Evolutionary conservation across 2,797 vertebrate species (phyloP).

Genomic region (Rhabdomys pumilio): DNA sequence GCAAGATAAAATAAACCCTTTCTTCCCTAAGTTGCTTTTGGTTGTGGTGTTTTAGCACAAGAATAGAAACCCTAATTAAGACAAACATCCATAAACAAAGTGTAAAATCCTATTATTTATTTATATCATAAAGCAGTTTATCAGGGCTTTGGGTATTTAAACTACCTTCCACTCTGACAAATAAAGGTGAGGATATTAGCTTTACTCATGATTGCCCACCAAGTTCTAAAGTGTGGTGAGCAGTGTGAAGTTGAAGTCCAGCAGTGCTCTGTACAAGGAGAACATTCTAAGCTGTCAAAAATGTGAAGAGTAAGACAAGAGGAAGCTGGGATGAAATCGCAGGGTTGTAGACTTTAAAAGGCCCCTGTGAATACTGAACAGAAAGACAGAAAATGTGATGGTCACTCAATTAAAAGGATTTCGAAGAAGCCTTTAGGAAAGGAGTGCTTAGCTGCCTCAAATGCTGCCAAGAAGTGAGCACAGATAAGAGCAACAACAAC

Average conservation of each 20-base stretch:
- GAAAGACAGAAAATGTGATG: conserved; percentile 28
- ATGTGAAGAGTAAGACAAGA: background rate
- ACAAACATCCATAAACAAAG: background rate
- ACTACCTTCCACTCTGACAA: background rate
- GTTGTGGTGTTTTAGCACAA: background rate
- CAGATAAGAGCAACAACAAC: conserved; percentile 26
- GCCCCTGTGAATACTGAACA: background rate
- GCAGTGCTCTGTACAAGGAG: background rate
- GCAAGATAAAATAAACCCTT: background rate
- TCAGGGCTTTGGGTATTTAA: background rate
- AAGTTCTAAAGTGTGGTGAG: background rate
- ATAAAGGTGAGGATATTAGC: background rate
- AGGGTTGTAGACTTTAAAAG: background rate
- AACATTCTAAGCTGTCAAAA: background rate
- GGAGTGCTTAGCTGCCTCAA: background rate
- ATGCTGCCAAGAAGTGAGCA: conserved; percentile 28
- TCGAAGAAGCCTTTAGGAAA: conserved; percentile 16
- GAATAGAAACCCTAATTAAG: background rate
- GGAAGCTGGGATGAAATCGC: conserved; percentile 13
- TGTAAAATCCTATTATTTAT: conserved; percentile 31
- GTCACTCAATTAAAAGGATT: conserved; percentile 47
- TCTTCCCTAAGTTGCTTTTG: background rate
- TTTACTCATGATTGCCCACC: background rate
- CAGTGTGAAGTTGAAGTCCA: background rate
- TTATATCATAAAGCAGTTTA: conserved; percentile 10